Conservation (phyloP, 1,140 invertebrate species). For the Drosophila sechellia region DNA sequence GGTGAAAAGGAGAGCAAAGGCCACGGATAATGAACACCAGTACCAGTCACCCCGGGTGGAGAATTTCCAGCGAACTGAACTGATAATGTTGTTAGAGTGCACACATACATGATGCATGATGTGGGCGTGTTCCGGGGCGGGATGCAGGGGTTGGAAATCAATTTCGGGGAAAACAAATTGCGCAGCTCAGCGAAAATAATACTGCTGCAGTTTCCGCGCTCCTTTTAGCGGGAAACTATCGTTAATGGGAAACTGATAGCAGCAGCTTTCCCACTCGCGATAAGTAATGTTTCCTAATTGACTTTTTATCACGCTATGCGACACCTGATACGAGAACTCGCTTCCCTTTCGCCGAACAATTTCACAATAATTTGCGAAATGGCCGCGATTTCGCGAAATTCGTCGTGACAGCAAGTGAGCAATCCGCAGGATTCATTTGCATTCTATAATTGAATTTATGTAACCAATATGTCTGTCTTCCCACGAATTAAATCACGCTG, state of each 20-base stretch:
- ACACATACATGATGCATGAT: neutral
- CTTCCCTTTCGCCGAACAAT: conserved; percentile 15
- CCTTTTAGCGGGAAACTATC: conserved; percentile 22
- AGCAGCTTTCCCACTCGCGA: conserved; percentile 17
- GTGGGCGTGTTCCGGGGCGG: neutral
- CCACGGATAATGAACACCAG: conserved; percentile 45
- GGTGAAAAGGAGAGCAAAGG: conserved; percentile 25
- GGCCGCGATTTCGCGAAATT: conserved; percentile 12
- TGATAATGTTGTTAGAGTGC: conserved; percentile 55
- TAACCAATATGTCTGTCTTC: conserved; percentile 4
- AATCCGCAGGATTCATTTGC: conserved; percentile 23
- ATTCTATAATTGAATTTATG: conserved; percentile 45
- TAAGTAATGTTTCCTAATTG: conserved; percentile 39
- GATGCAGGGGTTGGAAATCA: conserved; percentile 35
- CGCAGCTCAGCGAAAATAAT: conserved; percentile 49
- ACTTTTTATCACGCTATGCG: conserved; percentile 19
- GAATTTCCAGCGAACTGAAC: conserved; percentile 19
- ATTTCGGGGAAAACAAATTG: conserved; percentile 67
- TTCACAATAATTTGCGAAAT: conserved; percentile 30
- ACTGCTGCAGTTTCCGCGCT: conserved; percentile 24
- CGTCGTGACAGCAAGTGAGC: conserved; percentile 12
- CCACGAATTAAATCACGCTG: neutral
- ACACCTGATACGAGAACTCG: conserved; percentile 30
- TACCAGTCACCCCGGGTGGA: neutral
- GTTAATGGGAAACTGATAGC: conserved; percentile 29